phyloP scores from a whole-genome alignment of 2,797 vertebrate species.

The Leptoclinus maculatus region DNA sequence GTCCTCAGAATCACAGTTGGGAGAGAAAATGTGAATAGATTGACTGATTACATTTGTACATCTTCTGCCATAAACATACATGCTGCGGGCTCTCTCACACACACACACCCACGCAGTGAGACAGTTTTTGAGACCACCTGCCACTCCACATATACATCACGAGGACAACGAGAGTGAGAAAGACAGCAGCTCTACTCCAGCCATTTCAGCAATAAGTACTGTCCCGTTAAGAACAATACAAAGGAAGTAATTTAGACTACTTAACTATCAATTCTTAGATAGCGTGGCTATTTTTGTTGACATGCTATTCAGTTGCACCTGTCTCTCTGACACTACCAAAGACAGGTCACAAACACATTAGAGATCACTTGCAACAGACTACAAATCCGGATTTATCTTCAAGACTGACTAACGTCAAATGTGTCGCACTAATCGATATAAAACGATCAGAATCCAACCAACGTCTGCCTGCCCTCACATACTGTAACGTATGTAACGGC shows the following conservation, averaged over 20 bases:
- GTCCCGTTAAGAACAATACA: not conserved
- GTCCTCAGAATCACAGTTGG: not conserved
- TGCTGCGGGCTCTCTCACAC: not conserved
- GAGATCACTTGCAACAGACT: not conserved
- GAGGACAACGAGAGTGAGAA: not conserved
- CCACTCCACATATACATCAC: conserved; percentile 31
- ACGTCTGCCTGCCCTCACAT: not conserved
- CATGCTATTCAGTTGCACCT: conserved; percentile 24
- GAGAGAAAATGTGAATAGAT: not conserved
- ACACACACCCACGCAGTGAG: not conserved
- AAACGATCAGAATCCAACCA: not conserved
- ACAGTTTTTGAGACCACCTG: conserved; percentile 18
- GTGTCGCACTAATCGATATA: not conserved
- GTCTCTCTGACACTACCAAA: not conserved
- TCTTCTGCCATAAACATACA: conserved; percentile 7
- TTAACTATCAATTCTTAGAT: not conserved
- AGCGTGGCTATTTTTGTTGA: not conserved
- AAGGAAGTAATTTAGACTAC: not conserved
- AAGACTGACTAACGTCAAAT: not conserved
- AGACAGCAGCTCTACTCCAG: conserved; percentile 8
- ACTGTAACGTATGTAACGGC: not conserved
- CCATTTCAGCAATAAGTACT: conserved; percentile 7
- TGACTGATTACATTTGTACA: not conserved
- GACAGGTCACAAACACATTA: not conserved
- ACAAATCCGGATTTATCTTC: conserved; percentile 52